These are phyloP conservation scores for Hybos culiciformis DNA, from an alignment of 2,888 invertebrate genomes.

Conservation along the genomic window DNA sequence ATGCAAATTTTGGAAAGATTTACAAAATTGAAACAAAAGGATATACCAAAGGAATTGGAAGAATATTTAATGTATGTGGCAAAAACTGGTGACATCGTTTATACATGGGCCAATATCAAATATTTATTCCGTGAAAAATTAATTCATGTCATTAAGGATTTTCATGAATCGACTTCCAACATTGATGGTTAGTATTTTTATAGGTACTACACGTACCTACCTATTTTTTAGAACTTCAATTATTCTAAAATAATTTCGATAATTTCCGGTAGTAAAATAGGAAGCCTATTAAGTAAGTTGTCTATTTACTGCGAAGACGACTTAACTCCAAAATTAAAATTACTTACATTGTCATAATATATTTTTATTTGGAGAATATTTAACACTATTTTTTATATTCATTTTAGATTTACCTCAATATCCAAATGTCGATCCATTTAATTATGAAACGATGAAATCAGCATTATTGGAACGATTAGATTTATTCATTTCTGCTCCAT, in stretches of 20 bases:
- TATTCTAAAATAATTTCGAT: background rate
- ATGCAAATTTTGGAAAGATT: constrained; percentile 73
- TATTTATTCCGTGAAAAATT: constrained; percentile 79
- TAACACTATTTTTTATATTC: background rate
- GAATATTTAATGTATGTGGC: constrained; percentile 83
- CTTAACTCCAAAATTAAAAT: no score
- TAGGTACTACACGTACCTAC: no score
- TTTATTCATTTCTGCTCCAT: constrained; percentile 78
- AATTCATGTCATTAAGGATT: constrained; percentile 72
- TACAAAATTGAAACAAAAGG: constrained; percentile 59
- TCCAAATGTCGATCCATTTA: constrained; percentile 83
- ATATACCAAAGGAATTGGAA: constrained; percentile 77
- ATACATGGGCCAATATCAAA: constrained; percentile 81
- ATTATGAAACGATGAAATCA: constrained; percentile 78
- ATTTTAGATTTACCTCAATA: constrained; percentile 64
- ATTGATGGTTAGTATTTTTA: constrained; percentile 28
- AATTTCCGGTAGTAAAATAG: no score
- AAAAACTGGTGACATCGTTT: constrained; percentile 86
- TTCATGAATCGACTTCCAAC: constrained; percentile 64
- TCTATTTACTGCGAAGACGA: no score
- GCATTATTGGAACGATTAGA: constrained; percentile 69
- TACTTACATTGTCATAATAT: no score
- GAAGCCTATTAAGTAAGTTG: no score
- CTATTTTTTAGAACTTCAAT: background rate
- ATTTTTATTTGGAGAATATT: no score